Percentiles rank a stretch among this genome's conserved stretches.
These are phyloP conservation scores for Aspidapion aeneum DNA, from an alignment of 2,888 invertebrate genomes.

Conservation along the genomic window DNA sequence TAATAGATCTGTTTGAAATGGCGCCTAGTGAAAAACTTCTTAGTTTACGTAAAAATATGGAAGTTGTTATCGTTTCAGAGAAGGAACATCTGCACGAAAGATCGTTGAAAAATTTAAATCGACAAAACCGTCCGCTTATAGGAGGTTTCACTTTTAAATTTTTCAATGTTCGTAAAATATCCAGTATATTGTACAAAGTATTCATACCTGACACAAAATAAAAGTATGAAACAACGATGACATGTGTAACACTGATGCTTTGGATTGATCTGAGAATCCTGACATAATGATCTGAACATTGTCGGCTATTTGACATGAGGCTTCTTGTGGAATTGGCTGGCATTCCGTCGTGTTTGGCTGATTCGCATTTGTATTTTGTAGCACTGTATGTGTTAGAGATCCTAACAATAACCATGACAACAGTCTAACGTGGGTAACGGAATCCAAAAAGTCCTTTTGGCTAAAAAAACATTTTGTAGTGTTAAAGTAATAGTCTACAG, in stretches of 20 bases:
- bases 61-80: too few species aligned
- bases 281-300: constrained; percentile 96
- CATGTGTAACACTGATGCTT: constrained; percentile 91
- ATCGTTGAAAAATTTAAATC: too few species aligned
- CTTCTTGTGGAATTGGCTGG: constrained; percentile 93
- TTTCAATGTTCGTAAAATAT: too few species aligned
- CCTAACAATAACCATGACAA: constrained; percentile 95
- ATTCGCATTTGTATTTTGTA: constrained; percentile 51
- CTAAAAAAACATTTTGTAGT: constrained; percentile 51
- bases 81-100: too few species aligned
- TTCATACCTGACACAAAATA: constrained; percentile 85
- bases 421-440: constrained; percentile 89
- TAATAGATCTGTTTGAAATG: too few species aligned
- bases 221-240: constrained; percentile 96
- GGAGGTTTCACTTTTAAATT: too few species aligned
- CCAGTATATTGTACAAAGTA: too few species aligned
- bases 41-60: too few species aligned
- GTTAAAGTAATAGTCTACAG: too few species aligned
- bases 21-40: too few species aligned
- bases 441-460: constrained; percentile 92
- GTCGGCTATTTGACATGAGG: constrained; percentile 94
- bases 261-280: constrained; percentile 94
- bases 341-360: constrained; percentile 45
- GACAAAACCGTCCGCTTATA: too few species aligned
- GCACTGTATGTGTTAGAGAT: constrained; percentile 83